A percentile compares a stretch with the other conserved stretches of the same genome.
Conservation (phyloP, 2,113 vertebrate genomes). For the Connochaetes taurinus region DNA sequence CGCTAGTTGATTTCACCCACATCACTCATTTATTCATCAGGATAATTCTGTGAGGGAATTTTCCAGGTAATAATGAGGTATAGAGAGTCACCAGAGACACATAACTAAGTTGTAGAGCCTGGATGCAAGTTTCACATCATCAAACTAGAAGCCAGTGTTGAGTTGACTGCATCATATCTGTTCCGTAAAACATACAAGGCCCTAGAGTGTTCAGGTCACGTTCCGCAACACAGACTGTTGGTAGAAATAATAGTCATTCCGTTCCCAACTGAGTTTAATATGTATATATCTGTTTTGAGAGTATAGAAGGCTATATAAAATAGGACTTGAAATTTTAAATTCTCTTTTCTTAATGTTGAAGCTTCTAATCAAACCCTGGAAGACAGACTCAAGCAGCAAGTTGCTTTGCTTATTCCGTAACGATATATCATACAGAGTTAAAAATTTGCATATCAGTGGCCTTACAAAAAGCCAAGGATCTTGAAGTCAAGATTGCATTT, state of each 20-base stretch:
- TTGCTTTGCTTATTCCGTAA: neutral
- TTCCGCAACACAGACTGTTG: neutral
- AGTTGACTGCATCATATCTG: neutral
- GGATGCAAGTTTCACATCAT: neutral
- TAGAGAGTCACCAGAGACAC: neutral
- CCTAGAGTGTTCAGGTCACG: neutral
- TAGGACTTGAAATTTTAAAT: constrained; percentile 5
- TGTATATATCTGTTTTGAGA: neutral
- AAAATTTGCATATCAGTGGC: neutral
- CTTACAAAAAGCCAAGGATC: neutral
- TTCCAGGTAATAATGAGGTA: neutral
- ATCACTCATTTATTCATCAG: constrained; percentile 7
- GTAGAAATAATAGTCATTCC: neutral
- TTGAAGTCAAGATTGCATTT: neutral
- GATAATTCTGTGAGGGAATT: neutral
- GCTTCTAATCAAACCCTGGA: neutral
- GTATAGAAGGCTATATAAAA: neutral
- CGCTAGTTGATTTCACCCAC: neutral
- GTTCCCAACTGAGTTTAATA: neutral
- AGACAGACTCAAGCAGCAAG: neutral
- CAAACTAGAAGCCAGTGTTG: neutral
- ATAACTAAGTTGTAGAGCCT: neutral
- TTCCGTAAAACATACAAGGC: neutral
- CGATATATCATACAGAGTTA: neutral
- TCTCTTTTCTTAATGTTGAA: constrained; percentile 6